These are phyloP conservation scores for Parnassius smintheus DNA, from an alignment of 2,888 invertebrate genomes.

Conservation along the genomic window DNA sequence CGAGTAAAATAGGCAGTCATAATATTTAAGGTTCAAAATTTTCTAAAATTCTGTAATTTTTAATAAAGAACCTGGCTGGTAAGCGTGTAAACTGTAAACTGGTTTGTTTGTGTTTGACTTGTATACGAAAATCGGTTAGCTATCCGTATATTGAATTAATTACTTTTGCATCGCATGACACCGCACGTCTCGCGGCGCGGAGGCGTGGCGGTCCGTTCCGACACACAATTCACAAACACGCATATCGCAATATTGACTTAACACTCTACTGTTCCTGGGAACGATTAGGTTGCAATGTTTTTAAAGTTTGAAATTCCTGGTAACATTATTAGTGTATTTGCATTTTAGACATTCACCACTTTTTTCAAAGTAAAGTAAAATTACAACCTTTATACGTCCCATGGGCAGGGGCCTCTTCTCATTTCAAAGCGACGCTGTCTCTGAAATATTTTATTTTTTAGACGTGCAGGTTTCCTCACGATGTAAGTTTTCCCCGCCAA, in stretches of 20 bases:
- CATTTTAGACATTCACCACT: too few species aligned
- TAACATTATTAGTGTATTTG: neutral
- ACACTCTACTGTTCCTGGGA: neutral
- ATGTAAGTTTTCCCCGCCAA: too few species aligned
- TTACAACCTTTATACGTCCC: too few species aligned
- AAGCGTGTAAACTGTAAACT: slow-evolving; percentile 2
- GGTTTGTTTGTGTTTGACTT: neutral
- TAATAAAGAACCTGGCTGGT: neutral
- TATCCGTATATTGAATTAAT: slow-evolving; percentile 12
- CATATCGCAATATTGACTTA: slow-evolving; percentile 6
- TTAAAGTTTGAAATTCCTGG: neutral
- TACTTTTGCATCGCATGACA: slow-evolving; percentile 10
- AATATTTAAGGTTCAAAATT: too few species aligned
- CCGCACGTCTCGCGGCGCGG: neutral
- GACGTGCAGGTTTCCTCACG: too few species aligned
- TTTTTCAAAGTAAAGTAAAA: too few species aligned
- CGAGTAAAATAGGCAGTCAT: too few species aligned
- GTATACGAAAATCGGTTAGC: slow-evolving; percentile 1
- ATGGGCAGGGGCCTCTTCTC: too few species aligned
- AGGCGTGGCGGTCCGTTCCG: neutral
- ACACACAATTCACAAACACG: slow-evolving; percentile 7
- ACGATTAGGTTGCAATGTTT: neutral
- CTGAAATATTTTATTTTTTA: too few species aligned
- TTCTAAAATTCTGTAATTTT: too few species aligned
- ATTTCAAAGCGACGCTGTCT: too few species aligned